Conservation (phyloP, 35 echinoderm and acorn worm species). For the Amphiura filiformis region DNA sequence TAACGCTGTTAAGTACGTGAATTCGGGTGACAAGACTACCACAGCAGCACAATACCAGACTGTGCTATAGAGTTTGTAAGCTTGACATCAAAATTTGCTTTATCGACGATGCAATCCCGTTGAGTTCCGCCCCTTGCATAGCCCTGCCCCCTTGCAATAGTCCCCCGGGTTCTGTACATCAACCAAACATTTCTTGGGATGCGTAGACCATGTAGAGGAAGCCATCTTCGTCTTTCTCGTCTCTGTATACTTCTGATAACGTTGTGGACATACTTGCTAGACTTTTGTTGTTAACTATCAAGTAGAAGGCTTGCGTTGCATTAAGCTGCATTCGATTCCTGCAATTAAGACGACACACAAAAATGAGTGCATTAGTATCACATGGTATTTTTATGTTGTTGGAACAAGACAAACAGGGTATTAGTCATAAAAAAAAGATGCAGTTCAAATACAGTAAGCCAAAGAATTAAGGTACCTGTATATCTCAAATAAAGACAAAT, state of each 20-base stretch:
- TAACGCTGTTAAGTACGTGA: no score
- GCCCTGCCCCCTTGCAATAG: not conserved
- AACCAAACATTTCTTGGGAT: slow-evolving; percentile 99
- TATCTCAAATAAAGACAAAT: no score
- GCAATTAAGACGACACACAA: not conserved
- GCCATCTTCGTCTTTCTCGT: slow-evolving; percentile 98
- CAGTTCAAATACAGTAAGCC: no score
- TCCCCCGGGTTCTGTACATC: not conserved
- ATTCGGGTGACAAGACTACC: no score
- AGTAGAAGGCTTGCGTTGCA: slow-evolving; percentile 97
- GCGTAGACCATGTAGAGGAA: slow-evolving; percentile 99
- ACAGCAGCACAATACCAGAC: no score
- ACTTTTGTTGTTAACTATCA: slow-evolving; percentile 99
- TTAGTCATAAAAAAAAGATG: not conserved
- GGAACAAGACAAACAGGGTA: not conserved
- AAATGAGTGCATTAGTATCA: not conserved
- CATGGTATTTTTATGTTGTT: not conserved
- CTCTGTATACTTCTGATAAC: slow-evolving; percentile 90
- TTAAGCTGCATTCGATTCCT: slow-evolving; percentile 99
- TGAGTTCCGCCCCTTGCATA: no score
- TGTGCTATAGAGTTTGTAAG: no score
- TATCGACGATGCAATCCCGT: no score
- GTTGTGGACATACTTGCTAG: slow-evolving; percentile 98
- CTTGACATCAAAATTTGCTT: no score
- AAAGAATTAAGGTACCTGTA: no score